phyloP scores from a whole-genome alignment of 2,797 vertebrate species.

The Anguilla pacifica region DNA sequence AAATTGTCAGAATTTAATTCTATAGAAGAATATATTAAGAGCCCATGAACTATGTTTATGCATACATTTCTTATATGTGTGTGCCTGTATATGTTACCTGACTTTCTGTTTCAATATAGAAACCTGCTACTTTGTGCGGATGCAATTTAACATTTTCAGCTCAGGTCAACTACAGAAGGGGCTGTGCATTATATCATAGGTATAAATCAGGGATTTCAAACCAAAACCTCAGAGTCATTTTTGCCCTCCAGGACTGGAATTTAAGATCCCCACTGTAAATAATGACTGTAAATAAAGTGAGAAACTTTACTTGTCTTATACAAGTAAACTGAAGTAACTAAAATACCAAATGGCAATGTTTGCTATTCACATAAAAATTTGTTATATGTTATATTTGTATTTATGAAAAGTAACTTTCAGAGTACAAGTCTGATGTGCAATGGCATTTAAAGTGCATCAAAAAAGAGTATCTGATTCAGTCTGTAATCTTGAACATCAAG shows the following conservation, averaged over 20 bases:
- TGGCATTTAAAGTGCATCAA: background rate
- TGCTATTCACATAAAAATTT: background rate
- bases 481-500: background rate
- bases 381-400: background rate
- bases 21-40: background rate
- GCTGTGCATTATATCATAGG: background rate
- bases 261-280: background rate
- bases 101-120: background rate
- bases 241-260: too few relatives aligned
- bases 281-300: background rate
- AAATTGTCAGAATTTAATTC: background rate
- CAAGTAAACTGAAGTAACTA: background rate
- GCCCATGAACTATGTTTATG: background rate
- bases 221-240: too few relatives aligned
- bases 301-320: background rate
- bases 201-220: too few relatives aligned
- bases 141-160: background rate
- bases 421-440: background rate
- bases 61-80: background rate
- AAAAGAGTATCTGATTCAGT: background rate
- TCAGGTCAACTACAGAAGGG: background rate
- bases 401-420: background rate
- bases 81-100: background rate
- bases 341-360: background rate
- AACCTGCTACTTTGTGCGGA: background rate